These are phyloP conservation scores for Zosterops japonicus DNA, from an alignment of 2,113 vertebrate genomes.

Conservation along the genomic window DNA sequence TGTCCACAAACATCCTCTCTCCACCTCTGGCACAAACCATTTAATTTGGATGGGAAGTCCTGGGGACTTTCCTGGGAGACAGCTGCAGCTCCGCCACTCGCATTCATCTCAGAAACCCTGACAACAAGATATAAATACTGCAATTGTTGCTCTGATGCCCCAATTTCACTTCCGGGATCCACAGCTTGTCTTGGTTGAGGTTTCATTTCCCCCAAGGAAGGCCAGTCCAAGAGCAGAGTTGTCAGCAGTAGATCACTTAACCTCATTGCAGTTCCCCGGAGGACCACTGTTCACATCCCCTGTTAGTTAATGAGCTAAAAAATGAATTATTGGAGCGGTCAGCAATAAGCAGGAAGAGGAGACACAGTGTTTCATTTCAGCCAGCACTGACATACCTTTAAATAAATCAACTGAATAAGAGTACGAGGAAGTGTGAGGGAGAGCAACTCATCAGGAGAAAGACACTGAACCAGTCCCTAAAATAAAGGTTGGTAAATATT, in stretches of 20 bases:
- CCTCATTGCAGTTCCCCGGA: slow-evolving; percentile 63
- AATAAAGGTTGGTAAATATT: not conserved
- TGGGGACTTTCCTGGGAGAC: not conserved
- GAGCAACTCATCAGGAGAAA: slow-evolving; percentile 25
- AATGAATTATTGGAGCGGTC: slow-evolving; percentile 78
- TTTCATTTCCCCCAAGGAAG: slow-evolving; percentile 66
- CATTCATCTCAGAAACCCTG: not conserved
- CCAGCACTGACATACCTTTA: slow-evolving; percentile 72
- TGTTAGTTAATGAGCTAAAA: slow-evolving; percentile 82
- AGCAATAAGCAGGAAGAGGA: slow-evolving; percentile 72
- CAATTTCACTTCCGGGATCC: slow-evolving; percentile 21
- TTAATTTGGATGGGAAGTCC: not conserved
- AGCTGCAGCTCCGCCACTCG: fast-evolving
- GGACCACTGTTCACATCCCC: slow-evolving; percentile 73
- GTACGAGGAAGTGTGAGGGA: not conserved
- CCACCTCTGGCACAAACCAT: not conserved
- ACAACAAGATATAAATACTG: not conserved
- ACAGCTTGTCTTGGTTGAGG: slow-evolving; percentile 11
- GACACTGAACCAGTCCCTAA: not conserved
- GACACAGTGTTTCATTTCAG: slow-evolving; percentile 60
- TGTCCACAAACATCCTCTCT: not conserved
- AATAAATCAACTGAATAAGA: slow-evolving; percentile 71
- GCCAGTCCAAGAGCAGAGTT: slow-evolving; percentile 76
- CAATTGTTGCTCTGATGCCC: not conserved
- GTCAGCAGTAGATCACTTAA: slow-evolving; percentile 73